A percentile compares a stretch with the other conserved stretches of the same genome.
Evolutionary conservation across 1,140 invertebrate species (phyloP).

Genomic region (Monomorium pharaonis): DNA sequence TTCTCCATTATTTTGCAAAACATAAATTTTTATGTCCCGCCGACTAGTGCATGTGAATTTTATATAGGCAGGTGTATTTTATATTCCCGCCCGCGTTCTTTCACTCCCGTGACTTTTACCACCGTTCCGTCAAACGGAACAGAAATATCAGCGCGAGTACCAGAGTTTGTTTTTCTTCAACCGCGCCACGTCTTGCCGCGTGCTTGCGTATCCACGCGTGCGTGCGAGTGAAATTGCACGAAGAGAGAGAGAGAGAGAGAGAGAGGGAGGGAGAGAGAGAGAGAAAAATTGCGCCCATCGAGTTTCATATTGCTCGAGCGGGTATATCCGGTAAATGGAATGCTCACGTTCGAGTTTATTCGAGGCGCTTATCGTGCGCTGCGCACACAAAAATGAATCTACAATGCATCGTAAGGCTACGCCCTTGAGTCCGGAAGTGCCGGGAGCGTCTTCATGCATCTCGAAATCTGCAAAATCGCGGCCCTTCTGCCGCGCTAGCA

Average conservation of each 20-base stretch:
- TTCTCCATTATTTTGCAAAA: not conserved
- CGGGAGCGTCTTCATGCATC: not conserved
- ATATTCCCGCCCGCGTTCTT: not conserved
- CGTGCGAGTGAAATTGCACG: conserved; percentile 8
- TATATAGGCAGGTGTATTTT: not conserved
- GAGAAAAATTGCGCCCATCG: conserved; percentile 16
- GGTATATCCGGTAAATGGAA: not conserved
- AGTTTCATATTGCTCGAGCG: not conserved
- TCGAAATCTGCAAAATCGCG: not conserved
- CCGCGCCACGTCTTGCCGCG: not conserved
- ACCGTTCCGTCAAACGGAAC: not conserved
- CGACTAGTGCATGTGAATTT: not conserved
- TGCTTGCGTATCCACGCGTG: not conserved
- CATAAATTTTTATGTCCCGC: not conserved
- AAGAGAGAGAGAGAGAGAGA: not conserved
- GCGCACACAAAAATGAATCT: not conserved
- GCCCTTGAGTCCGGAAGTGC: not conserved
- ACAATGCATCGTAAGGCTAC: not conserved
- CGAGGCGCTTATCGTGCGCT: not conserved
- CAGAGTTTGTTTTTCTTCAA: conserved; percentile 2
- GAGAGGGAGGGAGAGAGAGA: not conserved
- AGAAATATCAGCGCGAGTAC: conserved; percentile 33
- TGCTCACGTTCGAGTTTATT: not conserved
- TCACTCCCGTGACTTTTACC: not conserved
- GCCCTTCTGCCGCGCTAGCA: not conserved